Conservation (phyloP, 2,797 vertebrate genomes). For the Manis pentadactyla region DNA sequence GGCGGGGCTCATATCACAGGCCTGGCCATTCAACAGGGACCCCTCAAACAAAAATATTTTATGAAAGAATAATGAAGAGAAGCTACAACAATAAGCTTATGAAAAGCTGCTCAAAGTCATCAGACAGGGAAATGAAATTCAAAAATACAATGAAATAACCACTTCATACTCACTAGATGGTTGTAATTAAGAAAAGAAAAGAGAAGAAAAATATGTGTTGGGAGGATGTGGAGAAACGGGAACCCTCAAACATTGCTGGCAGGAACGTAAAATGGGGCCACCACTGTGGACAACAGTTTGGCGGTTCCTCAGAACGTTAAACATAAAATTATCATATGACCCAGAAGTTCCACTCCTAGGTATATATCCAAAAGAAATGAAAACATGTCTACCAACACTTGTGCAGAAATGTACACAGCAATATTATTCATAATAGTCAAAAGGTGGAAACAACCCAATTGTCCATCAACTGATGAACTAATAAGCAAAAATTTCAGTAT, state of each 20-base stretch:
- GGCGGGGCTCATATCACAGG: not conserved
- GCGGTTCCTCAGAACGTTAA: conserved; percentile 1
- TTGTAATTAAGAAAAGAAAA: not conserved
- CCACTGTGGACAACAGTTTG: not conserved
- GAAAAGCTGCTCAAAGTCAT: conserved; percentile 17
- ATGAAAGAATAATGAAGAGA: conserved; percentile 10
- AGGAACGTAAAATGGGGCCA: not conserved
- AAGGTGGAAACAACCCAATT: not conserved
- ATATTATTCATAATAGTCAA: not conserved
- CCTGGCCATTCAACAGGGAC: not conserved
- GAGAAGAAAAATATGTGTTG: not conserved
- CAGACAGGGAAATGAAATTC: not conserved
- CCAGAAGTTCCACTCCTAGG: not conserved
- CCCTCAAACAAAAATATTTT: conserved; percentile 24
- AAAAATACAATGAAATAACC: not conserved
- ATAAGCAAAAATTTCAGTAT: not conserved
- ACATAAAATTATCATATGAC: not conserved
- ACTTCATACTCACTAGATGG: not conserved
- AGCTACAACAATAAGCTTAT: not conserved
- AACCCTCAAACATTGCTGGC: not conserved
- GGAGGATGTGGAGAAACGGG: not conserved
- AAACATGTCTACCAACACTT: not conserved
- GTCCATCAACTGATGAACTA: not conserved
- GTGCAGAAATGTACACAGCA: not conserved
- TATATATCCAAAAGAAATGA: not conserved